Base-by-base conservation (phyloP, 2,797 vertebrate species). In the Malurus splendens region DNA sequence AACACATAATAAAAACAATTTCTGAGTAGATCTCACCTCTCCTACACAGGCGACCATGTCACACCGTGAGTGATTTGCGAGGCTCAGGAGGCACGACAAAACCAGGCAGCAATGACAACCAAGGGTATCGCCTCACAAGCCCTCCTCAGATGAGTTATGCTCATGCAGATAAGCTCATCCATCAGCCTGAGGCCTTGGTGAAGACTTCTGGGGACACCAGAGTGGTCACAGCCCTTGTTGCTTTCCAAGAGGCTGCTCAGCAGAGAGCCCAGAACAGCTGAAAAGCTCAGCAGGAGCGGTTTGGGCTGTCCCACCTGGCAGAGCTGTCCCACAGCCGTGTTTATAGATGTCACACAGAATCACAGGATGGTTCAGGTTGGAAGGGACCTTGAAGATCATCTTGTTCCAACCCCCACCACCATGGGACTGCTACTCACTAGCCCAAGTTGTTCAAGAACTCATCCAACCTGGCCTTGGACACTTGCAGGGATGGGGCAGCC, bases 1-100 rank as follows among this genome's bases (percentile, higher is more conserved):
- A 92, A 83, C 67, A 66, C 66, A 64, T 56, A 90, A 92, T 68
- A 93, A 93, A 93, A 93, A 87, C 87, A 86, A 78, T 87, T 94
- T 82, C 91, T 84, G 91, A 92, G 83, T 82, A 84, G 74, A 73
- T 88, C 60, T 94, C 86, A 59, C 60, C 89, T 59, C 83, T 66
- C 87, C 56, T 18, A 56, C 71, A 55, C 70, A 64, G 89, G 70
- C 1, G 1, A 73, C 83, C 67, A 42, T 14, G 91, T 85, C 87
- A 72, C 8, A 3, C 79, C 28, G 4, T 44, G 74, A 94, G 36
- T 90, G 86, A 95, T 94, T 82, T 90, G 74, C 64, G 36, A 81
- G 73, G 62, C 70, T 93, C 60, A 39, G 80, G 74, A 87, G 64
- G 74, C 71, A 82, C 4, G 41, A 89, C 86, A 84, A 66, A 68